Percentiles rank a stretch among this genome's conserved stretches.
Evolutionary conservation across 2,888 invertebrate species (phyloP).

Genomic region (Drosophila fulvimacula): DNA sequence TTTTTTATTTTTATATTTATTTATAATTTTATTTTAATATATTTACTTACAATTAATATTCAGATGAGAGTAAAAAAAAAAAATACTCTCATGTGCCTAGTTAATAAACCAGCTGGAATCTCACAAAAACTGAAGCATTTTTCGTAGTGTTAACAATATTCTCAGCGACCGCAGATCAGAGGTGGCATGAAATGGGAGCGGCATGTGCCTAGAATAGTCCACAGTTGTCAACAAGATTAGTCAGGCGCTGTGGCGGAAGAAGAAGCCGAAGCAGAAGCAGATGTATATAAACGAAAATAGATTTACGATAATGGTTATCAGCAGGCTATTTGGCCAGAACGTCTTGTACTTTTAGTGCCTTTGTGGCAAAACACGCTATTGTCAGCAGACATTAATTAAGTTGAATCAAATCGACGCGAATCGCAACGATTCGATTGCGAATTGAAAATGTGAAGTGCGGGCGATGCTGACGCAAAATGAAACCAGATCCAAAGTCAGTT

Average conservation of each 20-base stretch:
- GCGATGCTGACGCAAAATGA: constrained; percentile 57
- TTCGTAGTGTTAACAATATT: neutral
- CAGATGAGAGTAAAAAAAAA: too few species aligned
- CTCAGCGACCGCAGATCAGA: neutral
- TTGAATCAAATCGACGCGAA: constrained; percentile 2
- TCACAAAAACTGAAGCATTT: neutral
- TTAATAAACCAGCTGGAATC: neutral
- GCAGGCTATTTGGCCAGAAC: constrained; percentile 12
- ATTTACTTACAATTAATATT: too few species aligned
- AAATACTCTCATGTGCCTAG: too few species aligned
- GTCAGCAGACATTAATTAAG: constrained; percentile 17
- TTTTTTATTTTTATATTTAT: too few species aligned
- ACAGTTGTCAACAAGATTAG: constrained; percentile 28
- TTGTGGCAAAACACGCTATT: constrained; percentile 17
- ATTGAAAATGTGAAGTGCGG: constrained; percentile 28
- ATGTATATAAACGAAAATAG: constrained; percentile 30
- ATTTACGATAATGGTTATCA: constrained; percentile 45
- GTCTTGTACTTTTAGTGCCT: constrained; percentile 9
- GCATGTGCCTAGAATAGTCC: constrained; percentile 17
- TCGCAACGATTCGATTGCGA: constrained; percentile 12
- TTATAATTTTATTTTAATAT: too few species aligned
- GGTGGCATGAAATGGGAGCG: constrained; percentile 15
- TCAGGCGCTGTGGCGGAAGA: constrained; percentile 4
- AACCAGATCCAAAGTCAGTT: constrained; percentile 28
- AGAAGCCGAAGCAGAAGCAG: constrained; percentile 11